Conservation (phyloP, 2,797 vertebrate species). For the Cyclopterus lumpus region DNA sequence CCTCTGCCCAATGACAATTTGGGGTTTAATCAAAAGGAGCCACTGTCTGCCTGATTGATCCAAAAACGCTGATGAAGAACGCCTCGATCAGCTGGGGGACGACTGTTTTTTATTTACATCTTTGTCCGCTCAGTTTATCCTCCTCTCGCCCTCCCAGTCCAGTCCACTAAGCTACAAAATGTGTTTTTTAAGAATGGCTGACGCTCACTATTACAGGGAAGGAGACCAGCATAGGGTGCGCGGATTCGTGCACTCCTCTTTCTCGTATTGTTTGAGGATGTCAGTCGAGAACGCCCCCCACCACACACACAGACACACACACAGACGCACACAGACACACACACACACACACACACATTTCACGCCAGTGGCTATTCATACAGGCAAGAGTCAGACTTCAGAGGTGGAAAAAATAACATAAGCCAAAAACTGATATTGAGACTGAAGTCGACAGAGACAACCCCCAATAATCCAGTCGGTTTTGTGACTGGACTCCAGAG, state of each 20-base stretch:
- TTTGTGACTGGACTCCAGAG: conserved; percentile 23
- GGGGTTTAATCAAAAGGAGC: conserved; percentile 98
- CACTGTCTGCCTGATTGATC: conserved; percentile 99
- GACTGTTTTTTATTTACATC: conserved; percentile 96
- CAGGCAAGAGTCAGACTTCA: conserved; percentile 81
- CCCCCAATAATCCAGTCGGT: conserved; percentile 44
- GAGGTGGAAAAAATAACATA: conserved; percentile 74
- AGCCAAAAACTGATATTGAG: conserved; percentile 57
- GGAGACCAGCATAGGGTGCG: conserved; percentile 79
- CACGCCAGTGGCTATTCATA: conserved; percentile 90
- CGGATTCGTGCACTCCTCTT: conserved; percentile 89
- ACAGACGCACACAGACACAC: conserved; percentile 74
- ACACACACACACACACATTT: conserved; percentile 77
- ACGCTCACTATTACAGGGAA: conserved; percentile 80
- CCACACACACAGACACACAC: conserved; percentile 80
- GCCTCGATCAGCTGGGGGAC: conserved; percentile 92
- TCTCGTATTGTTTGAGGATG: conserved; percentile 93
- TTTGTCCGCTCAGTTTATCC: conserved; percentile 87
- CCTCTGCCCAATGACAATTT: conserved; percentile 99
- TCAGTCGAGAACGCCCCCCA: conserved; percentile 91
- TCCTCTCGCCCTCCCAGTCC: conserved; percentile 76
- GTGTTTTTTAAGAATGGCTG: conserved; percentile 83
- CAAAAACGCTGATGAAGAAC: conserved; percentile 96
- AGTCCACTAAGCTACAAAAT: conserved; percentile 79
- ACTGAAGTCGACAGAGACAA: conserved; percentile 51